Evolutionary conservation across 37 sponge, comb jelly and placozoan species (phyloP).

Genomic region (Oscarella lobularis): DNA sequence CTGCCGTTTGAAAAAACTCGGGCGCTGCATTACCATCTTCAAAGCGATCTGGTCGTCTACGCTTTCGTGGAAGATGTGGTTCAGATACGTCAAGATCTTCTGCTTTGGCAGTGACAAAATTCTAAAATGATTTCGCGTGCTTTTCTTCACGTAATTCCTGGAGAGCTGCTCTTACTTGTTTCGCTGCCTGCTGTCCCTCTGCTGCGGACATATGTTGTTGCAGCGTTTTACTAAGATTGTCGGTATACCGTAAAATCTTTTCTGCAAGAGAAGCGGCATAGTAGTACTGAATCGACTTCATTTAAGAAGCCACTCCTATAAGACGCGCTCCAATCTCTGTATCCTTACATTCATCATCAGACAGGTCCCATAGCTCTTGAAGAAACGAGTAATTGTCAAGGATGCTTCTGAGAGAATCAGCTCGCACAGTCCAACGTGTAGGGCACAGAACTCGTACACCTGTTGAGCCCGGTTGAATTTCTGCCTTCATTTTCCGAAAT

Average conservation of each 20-base stretch:
- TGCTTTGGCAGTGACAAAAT: background rate
- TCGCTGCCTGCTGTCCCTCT: background rate
- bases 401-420: background rate
- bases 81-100: background rate
- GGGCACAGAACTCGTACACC: constrained; percentile 10
- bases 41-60: background rate
- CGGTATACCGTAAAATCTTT: background rate
- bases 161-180: background rate
- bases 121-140: background rate
- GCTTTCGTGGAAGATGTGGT: background rate
- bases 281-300: background rate
- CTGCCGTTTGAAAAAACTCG: background rate
- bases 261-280: background rate
- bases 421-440: constrained; percentile 8
- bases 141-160: background rate
- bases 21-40: background rate
- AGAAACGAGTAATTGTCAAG: background rate
- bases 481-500: constrained; percentile 21
- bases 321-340: background rate
- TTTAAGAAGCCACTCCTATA: background rate
- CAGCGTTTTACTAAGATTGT: constrained; percentile 5
- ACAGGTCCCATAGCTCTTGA: constrained; percentile 1
- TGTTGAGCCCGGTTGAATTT: constrained; percentile 16
- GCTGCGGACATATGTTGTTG: background rate
- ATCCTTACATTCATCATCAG: background rate